A percentile compares a stretch with the other conserved stretches of the same genome.
phyloP scores from a whole-genome alignment of 2,888 invertebrate genomes.

The Cephus spinipes region DNA sequence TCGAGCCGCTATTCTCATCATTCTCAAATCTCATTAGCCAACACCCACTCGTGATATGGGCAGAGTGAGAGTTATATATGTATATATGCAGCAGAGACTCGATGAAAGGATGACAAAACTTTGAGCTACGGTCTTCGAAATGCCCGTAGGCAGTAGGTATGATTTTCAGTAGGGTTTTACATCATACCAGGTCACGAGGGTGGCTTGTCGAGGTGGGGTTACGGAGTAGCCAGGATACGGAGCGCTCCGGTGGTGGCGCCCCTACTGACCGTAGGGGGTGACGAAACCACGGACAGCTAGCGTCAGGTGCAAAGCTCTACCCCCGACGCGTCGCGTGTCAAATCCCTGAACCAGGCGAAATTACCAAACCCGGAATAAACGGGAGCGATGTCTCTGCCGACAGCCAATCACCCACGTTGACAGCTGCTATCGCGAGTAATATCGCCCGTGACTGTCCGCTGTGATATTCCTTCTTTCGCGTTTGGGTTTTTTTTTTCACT shows the following conservation, averaged over 20 bases:
- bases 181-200: not conserved
- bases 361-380: slow-evolving; percentile 44
- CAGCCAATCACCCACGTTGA: slow-evolving; percentile 54
- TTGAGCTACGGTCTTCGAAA: not conserved
- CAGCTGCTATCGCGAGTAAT: slow-evolving; percentile 13
- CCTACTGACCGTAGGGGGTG: slow-evolving; percentile 20
- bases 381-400: slow-evolving; percentile 38
- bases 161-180: not conserved
- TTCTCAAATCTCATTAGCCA: not conserved
- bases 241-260: not conserved
- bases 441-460: not conserved
- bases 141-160: not conserved
- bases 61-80: not conserved
- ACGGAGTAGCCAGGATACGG: not conserved
- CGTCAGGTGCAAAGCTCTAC: slow-evolving; percentile 55
- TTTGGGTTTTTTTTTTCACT: not conserved
- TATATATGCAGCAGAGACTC: not conserved
- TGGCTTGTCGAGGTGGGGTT: not conserved
- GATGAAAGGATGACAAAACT: not conserved
- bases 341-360: slow-evolving; percentile 39
- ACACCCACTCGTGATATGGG: not conserved
- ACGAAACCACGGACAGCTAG: slow-evolving; percentile 51
- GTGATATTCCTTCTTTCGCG: not conserved
- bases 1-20: slow-evolving; percentile 2
- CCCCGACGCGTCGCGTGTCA: slow-evolving; percentile 52